Conservation (phyloP, 2,797 vertebrate genomes). For the Squalus acanthias region DNA sequence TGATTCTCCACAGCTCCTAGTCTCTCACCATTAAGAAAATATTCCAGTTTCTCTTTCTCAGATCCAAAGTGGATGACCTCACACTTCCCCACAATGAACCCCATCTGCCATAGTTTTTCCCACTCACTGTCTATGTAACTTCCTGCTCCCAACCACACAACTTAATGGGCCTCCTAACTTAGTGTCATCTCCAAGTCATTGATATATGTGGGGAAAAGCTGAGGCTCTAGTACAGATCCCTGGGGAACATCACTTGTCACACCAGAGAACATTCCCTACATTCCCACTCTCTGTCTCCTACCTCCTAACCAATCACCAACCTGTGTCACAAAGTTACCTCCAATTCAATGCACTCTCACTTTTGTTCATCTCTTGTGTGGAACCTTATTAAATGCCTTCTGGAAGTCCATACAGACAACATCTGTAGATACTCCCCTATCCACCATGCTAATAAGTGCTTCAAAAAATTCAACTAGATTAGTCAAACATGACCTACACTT, state of each 20-base stretch:
- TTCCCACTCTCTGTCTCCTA: background rate
- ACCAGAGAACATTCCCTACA: background rate
- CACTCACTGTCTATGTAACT: background rate
- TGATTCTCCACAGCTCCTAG: background rate
- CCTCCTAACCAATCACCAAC: background rate
- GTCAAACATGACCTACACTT: background rate
- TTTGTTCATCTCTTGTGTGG: background rate
- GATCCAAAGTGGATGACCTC: background rate
- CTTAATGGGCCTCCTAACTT: background rate
- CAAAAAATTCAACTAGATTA: background rate
- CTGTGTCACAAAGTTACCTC: background rate
- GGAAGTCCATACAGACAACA: background rate
- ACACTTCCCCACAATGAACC: background rate
- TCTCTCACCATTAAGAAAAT: background rate
- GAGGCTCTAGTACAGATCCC: background rate
- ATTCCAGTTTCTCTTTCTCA: background rate
- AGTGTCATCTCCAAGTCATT: background rate
- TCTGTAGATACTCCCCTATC: background rate
- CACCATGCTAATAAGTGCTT: background rate
- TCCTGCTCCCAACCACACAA: background rate
- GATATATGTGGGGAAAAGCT: background rate
- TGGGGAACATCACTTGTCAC: background rate
- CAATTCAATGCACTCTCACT: background rate
- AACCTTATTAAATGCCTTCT: background rate
- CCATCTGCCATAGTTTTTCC: background rate